Base-by-base conservation (phyloP, 2,113 vertebrate species). In the Gymnorhina tibicen region DNA sequence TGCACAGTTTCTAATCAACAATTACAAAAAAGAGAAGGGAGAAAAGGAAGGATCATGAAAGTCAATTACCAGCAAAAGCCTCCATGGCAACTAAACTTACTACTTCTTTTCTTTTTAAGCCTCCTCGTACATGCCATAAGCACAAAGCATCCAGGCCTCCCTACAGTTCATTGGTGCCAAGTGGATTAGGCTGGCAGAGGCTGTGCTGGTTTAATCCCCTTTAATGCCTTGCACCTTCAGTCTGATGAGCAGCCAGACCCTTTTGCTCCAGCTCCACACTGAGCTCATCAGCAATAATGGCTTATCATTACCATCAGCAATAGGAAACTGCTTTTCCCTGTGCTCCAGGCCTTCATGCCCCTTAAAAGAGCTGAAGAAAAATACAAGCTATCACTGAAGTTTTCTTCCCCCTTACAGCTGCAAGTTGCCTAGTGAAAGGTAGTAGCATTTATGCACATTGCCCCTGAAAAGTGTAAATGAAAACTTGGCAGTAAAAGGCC, bases 161-260 rank as follows among this genome's bases (percentile, higher is more conserved):
- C 95, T 86, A 77, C 82, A 94, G 95, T 75, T 97, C 83, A 75
- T 69, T 72, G 96, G 92, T 96, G 95, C 95, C 96, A 94, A 95
- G 69, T 96, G 96, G 93, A 97, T 97, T 97, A 97, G 72, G 82
- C 92, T 96, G 95, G 95, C 92, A 96, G 86, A 88, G 75, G 26
- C 91, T 90, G 44, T 60, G 64, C 87, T 78, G 63, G 52, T 96
- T 95, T 97, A 97, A 97, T 97, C 96, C 92, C 39, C 44, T 92
- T 84, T 96, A 96, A 96, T 90, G 79, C 92, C 47, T 90, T 95
- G 82, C n/a, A 87, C 85, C 92, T 93, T 96, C 76, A 96, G 79
- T 50, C 95, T 88, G 95, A 83, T 95, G 85, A 92, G 88, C 92
- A 93, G 60, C 50, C 83, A 91, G 87, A 79, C 52, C 59, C 68